Base-by-base conservation (phyloP, 1,140 invertebrate species). In the Antheraea pernyi region DNA sequence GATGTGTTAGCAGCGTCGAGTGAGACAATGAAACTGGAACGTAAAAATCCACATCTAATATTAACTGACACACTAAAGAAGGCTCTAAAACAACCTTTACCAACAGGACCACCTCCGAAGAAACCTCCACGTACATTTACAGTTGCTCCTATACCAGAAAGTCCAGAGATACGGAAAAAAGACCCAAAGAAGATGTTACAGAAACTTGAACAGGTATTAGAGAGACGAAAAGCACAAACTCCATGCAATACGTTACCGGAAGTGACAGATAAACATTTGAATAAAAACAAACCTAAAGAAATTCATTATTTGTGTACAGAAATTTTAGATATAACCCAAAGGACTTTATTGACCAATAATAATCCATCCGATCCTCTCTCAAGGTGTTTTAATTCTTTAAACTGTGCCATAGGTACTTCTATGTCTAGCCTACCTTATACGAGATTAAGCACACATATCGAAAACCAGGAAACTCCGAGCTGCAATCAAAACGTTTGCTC, bases 41-140 rank as follows among this genome's bases (percentile, higher is more conserved):
- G 83, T 65, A 86, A 89, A 74, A 91, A 91, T 68, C 89, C 89
- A 9, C 86, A 91, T 77, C 66, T 91, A 59, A 78, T 85, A 66
- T 76, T 93, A 69, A 94, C 93, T 5, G 94, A 94, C 70, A 95
- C 94, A 11, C 81, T 95, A 30, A 95, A 94, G 77, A 93, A 93
- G 61, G 94, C 94, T 39, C 82, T 95, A 36, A 94, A 94, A 76
- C 92, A 94, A 72, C 95, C 95, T 0, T 80, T 96, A 68, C 95
- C 95, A 0, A 42, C 81, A 18, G 95, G 95, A 3, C 95, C 95
- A 9, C 94, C 95, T 39, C 96, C 95, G 0, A 94, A 94, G 75
- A 96, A 96, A 81, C 95, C 96, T 19, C 96, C 96, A 3, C 83
- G 96, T 80, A 95, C 94, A 7, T 95, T 96, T 81, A 63, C 67